Evolutionary conservation across 2,113 vertebrate species (phyloP).

Genomic region (Suncus etruscus): DNA sequence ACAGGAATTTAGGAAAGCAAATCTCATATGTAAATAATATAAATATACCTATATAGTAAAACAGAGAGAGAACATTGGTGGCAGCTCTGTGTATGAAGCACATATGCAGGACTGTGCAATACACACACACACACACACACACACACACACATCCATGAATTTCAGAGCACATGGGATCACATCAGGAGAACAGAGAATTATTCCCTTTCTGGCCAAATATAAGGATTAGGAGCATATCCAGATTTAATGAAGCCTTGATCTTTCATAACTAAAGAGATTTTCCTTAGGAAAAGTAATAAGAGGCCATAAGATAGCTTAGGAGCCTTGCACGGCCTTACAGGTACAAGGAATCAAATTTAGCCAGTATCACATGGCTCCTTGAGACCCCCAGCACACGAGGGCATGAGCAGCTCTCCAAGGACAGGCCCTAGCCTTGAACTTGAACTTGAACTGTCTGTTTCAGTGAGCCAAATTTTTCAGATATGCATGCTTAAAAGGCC

Average conservation of each 20-base stretch:
- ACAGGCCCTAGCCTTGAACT: no score
- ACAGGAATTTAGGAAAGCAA: neutral
- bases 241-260: neutral
- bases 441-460: no score
- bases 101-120: neutral
- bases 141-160: neutral
- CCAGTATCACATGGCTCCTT: no score
- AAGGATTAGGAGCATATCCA: neutral
- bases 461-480: no score
- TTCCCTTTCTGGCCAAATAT: neutral
- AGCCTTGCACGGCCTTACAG: no score
- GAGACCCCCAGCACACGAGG: no score
- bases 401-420: no score
- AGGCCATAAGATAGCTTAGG: no score
- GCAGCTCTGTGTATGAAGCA: neutral
- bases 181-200: neutral
- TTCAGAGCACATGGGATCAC: neutral
- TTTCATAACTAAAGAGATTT: constrained; percentile 7
- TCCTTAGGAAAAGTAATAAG: constrained; percentile 31
- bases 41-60: no score
- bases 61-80: neutral
- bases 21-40: neutral
- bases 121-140: neutral
- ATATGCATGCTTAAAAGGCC: no score
- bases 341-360: no score